phyloP scores from a whole-genome alignment of 2,113 vertebrate genomes.

The Oreamnos americanus region DNA sequence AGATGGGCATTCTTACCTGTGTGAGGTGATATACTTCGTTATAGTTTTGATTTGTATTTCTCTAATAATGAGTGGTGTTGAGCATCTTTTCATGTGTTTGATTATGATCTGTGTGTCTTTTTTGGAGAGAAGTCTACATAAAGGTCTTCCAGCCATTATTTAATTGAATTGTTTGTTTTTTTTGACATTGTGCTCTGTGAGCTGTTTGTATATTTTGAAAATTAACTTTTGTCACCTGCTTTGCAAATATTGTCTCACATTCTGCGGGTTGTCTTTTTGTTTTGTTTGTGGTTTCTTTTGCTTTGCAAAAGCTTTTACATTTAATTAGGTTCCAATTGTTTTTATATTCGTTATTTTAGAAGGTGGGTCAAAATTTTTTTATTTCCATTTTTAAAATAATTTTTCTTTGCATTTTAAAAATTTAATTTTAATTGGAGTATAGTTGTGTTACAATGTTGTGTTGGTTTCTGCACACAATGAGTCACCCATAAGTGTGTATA shows the following conservation, averaged over 20 bases:
- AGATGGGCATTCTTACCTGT: neutral
- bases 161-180: neutral
- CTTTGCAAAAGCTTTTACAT: neutral
- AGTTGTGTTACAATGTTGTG: neutral
- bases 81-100: neutral
- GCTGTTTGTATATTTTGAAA: neutral
- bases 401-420: neutral
- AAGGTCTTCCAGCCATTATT: neutral
- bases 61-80: neutral
- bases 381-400: neutral
- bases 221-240: neutral
- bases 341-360: neutral
- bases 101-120: neutral
- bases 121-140: neutral
- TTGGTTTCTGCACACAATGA: neutral
- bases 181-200: neutral
- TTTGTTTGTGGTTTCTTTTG: neutral
- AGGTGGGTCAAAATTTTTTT: neutral
- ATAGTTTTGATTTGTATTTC: neutral
- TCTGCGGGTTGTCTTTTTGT: neutral
- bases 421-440: neutral
- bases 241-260: neutral
- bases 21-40: neutral
- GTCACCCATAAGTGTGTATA: no score
- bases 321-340: neutral